Base-by-base conservation (phyloP, 2,888 invertebrate species). In the Cheilosia soror region DNA sequence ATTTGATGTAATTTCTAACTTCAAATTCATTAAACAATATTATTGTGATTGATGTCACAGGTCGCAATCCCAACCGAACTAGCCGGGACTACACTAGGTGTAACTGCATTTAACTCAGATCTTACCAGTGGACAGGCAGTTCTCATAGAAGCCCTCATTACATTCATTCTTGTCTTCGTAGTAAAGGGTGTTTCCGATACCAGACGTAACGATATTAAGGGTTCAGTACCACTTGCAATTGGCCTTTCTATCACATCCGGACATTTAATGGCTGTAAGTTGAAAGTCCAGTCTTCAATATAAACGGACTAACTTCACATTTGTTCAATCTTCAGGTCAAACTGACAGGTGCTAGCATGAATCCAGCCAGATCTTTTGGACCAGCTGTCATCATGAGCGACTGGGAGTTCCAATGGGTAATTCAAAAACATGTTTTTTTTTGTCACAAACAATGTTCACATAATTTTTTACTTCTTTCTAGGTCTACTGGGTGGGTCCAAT, bases 281-380 rank as follows among this genome's bases (percentile, higher is more conserved):
- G 20, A 51, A 57, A 31, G 15, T 13, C 2, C n/a, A 25, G 2
- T 15, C 40, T 47, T 42, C 33, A 7, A 55, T 25, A 44, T 51
- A 31, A 37, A 37, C n/a, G 7, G 31, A 11, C 15, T 68, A 29
- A 37, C 44, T 20, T 6, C 3, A 13, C n/a, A 47, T 5, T 11
- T 13, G 2, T 37, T 37, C 7, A 2, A 5, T 69, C 62, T 69
- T 0, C 82, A 96, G 96, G 95, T 98, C 89, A 95, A 96, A 88
- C 94, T 94, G 89, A 96, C 97, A 20, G 97, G 98, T 20, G 95
- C 97, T 81, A 97, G 97, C 92, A 97, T 98, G 98, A 98, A 98
- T 93, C 97, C 98, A 0, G 98, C 98, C 0, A 94, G 98, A 87
- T 96, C 96, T 65, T 96, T 98, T 90, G 98, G 98, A 27, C 96